Conservation (phyloP, 2,797 vertebrate genomes). For the Acanthiza pusilla region DNA sequence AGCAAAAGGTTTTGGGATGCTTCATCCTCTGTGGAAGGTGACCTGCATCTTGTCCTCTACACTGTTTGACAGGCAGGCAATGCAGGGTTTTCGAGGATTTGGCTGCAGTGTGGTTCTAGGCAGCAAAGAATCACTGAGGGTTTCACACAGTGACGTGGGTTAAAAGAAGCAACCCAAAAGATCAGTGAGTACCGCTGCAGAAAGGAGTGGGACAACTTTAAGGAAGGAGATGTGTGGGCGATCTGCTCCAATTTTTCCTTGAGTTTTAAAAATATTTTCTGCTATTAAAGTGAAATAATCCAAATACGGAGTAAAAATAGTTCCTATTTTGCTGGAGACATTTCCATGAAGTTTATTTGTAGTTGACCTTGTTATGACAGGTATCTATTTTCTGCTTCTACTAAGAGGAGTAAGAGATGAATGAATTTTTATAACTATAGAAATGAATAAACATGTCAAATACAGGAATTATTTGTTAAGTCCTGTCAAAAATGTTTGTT, state of each 20-base stretch:
- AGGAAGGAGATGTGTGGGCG: not conserved
- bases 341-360: not conserved
- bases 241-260: not conserved
- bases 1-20: not conserved
- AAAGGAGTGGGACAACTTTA: not conserved
- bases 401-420: not conserved
- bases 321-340: not conserved
- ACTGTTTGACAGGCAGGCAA: not conserved
- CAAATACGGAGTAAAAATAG: not conserved
- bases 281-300: not conserved
- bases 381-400: not conserved
- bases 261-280: not conserved
- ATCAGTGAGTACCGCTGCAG: not conserved
- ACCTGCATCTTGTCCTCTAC: not conserved
- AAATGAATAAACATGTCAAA: not conserved
- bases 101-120: not conserved
- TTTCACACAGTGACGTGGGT: not conserved
- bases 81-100: rapidly evolving
- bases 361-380: not conserved
- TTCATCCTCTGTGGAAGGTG: not conserved
- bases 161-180: not conserved
- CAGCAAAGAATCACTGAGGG: not conserved
- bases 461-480: not conserved
- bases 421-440: not conserved
- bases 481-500: not conserved